Evolutionary conservation across 2,113 vertebrate genomes (phyloP).

Genomic region (Odontophorus gujanensis): DNA sequence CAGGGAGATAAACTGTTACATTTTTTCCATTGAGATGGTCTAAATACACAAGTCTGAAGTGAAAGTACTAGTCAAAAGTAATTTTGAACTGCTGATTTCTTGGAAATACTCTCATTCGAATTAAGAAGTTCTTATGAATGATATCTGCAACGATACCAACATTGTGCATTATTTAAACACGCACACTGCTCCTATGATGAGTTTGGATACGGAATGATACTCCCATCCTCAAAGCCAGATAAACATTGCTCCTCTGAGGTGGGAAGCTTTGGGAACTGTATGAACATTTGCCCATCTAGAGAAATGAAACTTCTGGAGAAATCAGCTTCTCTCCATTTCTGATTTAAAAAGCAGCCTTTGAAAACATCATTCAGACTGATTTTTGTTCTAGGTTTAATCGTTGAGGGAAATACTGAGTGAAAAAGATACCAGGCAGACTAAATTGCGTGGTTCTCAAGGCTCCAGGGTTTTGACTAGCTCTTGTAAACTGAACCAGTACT

Average conservation of each 20-base stretch:
- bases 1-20: neutral
- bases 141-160: neutral
- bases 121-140: neutral
- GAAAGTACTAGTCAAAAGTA: neutral
- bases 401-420: neutral
- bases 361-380: neutral
- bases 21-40: neutral
- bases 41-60: neutral
- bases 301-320: neutral
- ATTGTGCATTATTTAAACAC: neutral
- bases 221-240: neutral
- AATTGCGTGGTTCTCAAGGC: accelerated
- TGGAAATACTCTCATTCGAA: neutral
- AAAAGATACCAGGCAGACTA: neutral
- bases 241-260: neutral
- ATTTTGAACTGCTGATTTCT: neutral
- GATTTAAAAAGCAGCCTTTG: neutral
- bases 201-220: neutral
- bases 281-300: neutral
- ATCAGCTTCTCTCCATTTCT: neutral
- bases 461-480: neutral
- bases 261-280: neutral
- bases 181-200: neutral
- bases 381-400: neutral
- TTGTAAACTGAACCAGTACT: neutral